A percentile compares a stretch with the other conserved stretches of the same genome.
Conservation (phyloP, 2,113 vertebrate species). For the Anoura caudifer region DNA sequence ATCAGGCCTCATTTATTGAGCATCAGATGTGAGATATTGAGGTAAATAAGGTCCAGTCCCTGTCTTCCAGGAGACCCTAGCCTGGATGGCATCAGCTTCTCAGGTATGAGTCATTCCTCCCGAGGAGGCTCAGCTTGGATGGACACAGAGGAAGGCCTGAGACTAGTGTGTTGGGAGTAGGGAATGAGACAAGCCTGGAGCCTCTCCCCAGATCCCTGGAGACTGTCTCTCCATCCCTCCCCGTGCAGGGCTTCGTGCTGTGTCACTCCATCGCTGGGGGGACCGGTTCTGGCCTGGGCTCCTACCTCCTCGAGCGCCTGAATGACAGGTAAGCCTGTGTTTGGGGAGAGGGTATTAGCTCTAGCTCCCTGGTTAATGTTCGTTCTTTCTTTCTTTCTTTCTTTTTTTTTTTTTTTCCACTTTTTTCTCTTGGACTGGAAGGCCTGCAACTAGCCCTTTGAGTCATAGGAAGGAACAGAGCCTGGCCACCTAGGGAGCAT, state of each 20-base stretch:
- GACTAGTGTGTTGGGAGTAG: neutral
- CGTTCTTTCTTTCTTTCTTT: neutral
- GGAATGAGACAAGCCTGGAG: neutral
- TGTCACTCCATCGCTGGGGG: constrained; percentile 99
- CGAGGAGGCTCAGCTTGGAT: neutral
- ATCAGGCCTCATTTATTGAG: neutral
- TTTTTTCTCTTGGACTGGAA: neutral
- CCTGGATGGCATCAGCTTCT: neutral
- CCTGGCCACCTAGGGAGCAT: neutral
- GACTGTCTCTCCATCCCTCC: neutral
- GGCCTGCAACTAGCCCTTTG: neutral
- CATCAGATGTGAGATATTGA: neutral
- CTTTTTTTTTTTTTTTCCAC: neutral
- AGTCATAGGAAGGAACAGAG: neutral
- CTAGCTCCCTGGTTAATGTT: neutral
- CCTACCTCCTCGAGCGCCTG: constrained; percentile 96
- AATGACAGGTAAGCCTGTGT: constrained; percentile 93
- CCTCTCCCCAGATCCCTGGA: neutral
- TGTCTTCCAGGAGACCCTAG: neutral
- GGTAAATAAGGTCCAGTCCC: neutral
- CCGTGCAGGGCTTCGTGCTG: constrained; percentile 93
- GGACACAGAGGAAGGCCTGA: neutral
- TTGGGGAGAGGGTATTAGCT: neutral
- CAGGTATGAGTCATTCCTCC: neutral
- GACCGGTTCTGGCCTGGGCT: constrained; percentile 95